Percentiles rank a stretch among this genome's conserved stretches.
Evolutionary conservation across 2,888 invertebrate species (phyloP).

Genomic region (Polydrusus pterygomalis): DNA sequence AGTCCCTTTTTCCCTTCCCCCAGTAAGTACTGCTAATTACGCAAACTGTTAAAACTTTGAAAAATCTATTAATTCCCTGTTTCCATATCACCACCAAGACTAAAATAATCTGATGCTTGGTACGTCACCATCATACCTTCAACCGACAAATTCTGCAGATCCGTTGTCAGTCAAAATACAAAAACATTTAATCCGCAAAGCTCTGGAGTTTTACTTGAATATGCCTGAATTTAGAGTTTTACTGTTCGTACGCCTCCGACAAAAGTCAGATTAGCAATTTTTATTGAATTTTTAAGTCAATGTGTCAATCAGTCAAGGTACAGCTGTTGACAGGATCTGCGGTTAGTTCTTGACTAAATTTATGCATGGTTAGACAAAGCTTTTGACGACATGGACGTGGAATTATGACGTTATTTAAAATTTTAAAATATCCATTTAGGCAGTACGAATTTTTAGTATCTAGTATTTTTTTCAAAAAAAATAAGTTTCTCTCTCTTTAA

Average conservation of each 20-base stretch:
- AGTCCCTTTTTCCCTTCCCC: too few relatives aligned
- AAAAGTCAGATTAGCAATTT: conserved; percentile 36
- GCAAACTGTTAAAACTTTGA: too few relatives aligned
- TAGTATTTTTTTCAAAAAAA: too few relatives aligned
- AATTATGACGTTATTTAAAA: neutral
- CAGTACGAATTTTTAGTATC: too few relatives aligned
- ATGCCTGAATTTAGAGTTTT: conserved; percentile 18
- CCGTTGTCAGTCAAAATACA: conserved; percentile 24
- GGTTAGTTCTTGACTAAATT: conserved; percentile 27
- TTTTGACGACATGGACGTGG: neutral
- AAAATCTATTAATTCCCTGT: too few relatives aligned
- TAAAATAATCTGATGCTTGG: conserved; percentile 1
- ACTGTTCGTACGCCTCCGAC: conserved; percentile 34
- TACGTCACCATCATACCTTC: neutral
- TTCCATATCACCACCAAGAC: too few relatives aligned
- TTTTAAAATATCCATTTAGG: too few relatives aligned
- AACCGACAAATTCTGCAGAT: conserved; percentile 21
- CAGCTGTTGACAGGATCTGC: conserved; percentile 38
- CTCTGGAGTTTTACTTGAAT: conserved; percentile 24
- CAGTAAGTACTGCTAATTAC: too few relatives aligned
- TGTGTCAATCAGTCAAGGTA: conserved; percentile 38
- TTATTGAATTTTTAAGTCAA: conserved; percentile 40
- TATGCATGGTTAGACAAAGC: conserved; percentile 22
- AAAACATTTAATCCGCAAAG: conserved; percentile 32
- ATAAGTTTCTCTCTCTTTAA: too few relatives aligned